Conservation (phyloP, 2,888 invertebrate genomes). For the Venustoraphidia nigricollis region DNA sequence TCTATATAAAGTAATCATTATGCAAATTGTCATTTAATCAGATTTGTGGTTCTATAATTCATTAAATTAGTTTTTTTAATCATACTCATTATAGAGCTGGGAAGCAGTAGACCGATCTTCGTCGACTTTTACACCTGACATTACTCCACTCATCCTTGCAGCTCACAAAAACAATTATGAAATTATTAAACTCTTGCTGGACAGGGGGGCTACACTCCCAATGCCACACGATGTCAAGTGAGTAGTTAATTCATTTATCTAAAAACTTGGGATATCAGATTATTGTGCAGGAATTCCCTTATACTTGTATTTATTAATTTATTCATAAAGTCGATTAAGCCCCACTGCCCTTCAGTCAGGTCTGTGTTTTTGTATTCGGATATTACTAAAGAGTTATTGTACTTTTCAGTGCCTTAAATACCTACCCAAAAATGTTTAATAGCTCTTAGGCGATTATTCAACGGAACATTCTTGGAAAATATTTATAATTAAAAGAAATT, state of each 20-base stretch:
- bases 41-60: too few species aligned
- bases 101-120: conserved; percentile 64
- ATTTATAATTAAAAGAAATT: too few species aligned
- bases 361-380: too few species aligned
- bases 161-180: conserved; percentile 96
- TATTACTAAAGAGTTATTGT: too few species aligned
- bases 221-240: conserved; percentile 85
- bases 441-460: too few species aligned
- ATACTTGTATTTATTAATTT: conserved; percentile 3
- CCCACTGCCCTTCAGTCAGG: too few species aligned
- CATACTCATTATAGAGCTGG: conserved; percentile 49
- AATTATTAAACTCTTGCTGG: conserved; percentile 84
- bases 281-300: not conserved
- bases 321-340: too few species aligned
- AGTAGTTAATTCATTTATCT: conserved; percentile 18
- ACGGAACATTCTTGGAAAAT: too few species aligned
- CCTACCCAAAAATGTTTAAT: too few species aligned
- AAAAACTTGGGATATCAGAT: not conserved
- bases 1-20: too few species aligned
- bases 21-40: too few species aligned
- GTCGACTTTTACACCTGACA: conserved; percentile 84
- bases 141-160: conserved; percentile 88
- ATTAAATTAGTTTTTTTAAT: not conserved
- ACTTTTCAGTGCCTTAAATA: too few species aligned
- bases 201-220: conserved; percentile 82